These are phyloP conservation scores for Dendropsophus ebraccatus DNA, from an alignment of 2,113 vertebrate genomes.

Conservation along the genomic window DNA sequence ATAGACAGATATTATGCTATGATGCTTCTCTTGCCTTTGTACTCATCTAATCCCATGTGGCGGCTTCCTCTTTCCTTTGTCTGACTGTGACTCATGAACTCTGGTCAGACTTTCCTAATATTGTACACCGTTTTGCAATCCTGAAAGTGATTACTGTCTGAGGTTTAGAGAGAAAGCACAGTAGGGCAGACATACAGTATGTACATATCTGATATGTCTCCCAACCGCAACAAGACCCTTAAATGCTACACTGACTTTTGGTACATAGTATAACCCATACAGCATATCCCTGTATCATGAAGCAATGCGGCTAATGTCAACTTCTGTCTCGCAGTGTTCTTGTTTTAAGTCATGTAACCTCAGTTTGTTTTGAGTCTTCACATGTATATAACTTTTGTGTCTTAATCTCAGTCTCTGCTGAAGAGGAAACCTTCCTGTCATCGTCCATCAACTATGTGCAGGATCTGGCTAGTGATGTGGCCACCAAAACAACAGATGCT, in stretches of 20 bases:
- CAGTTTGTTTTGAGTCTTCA: too few relatives aligned
- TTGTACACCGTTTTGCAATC: background rate
- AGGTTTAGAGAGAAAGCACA: background rate
- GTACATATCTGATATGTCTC: background rate
- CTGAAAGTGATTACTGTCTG: background rate
- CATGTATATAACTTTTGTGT: background rate
- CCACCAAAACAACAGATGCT: conserved; percentile 39
- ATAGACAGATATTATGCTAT: too few relatives aligned
- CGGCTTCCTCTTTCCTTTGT: background rate
- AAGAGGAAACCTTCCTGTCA: conserved; percentile 20
- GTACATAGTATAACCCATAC: too few relatives aligned
- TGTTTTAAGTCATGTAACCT: too few relatives aligned
- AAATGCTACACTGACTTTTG: too few relatives aligned
- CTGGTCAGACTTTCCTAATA: background rate
- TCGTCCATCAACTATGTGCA: conserved; percentile 14
- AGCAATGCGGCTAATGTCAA: too few relatives aligned
- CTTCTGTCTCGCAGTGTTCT: too few relatives aligned
- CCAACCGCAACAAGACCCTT: background rate
- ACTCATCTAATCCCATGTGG: background rate
- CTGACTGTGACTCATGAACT: background rate
- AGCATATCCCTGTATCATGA: too few relatives aligned
- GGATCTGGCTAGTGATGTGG: conserved; percentile 30
- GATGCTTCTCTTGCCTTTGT: too few relatives aligned
- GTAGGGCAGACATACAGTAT: too few relatives aligned
- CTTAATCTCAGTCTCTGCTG: conserved; percentile 6